Conservation (phyloP, 2,113 vertebrate genomes). For the Crotalus horridus region DNA sequence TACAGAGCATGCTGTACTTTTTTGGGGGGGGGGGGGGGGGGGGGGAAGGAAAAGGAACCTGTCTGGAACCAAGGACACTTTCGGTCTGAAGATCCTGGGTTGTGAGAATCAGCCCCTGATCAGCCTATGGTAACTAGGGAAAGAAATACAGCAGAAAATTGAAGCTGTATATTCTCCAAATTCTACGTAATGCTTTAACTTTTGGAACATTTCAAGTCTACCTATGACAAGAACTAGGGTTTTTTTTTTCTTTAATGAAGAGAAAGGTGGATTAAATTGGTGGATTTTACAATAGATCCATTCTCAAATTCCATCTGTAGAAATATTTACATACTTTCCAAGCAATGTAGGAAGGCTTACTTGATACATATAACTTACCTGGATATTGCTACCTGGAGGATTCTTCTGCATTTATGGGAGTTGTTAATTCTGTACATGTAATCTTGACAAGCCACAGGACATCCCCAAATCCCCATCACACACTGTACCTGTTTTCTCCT, state of each 20-base stretch:
- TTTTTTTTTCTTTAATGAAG: background rate
- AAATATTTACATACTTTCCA: background rate
- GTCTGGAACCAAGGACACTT: background rate
- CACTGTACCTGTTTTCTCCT: background rate
- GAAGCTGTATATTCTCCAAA: background rate
- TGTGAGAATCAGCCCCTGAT: background rate
- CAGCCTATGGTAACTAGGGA: background rate
- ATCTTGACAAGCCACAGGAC: background rate
- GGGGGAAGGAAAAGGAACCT: too few species aligned
- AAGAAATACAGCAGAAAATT: background rate
- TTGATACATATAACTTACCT: background rate
- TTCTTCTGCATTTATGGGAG: background rate
- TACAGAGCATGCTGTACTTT: background rate
- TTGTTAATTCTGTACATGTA: background rate
- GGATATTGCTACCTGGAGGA: background rate
- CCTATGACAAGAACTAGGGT: background rate
- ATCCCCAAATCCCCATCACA: background rate
- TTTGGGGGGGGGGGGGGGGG: rapidly evolving
- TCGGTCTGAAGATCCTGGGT: background rate
- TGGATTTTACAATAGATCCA: background rate
- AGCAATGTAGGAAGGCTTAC: background rate
- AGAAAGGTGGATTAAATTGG: background rate
- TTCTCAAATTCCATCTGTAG: background rate
- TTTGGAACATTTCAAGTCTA: background rate
- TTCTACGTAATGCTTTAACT: background rate